phyloP scores from a whole-genome alignment of 2,888 invertebrate species.

The Ganaspis brasiliensis region DNA sequence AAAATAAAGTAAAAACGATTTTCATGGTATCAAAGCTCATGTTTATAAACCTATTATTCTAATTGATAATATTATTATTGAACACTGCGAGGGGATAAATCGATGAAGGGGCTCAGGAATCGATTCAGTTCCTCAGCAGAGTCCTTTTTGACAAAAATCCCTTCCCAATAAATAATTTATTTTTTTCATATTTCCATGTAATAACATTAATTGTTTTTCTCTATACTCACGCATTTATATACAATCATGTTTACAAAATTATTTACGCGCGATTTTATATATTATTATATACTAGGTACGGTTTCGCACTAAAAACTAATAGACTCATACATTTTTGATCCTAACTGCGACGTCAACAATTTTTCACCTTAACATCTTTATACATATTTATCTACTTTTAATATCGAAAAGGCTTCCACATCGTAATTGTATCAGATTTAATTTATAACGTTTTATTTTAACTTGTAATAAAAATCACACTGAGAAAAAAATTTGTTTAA shows the following conservation, averaged over 20 bases:
- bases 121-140: not conserved
- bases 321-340: conserved; percentile 13
- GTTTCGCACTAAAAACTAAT: conserved; percentile 4
- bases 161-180: not conserved
- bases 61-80: not conserved
- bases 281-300: not conserved
- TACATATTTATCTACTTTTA: not conserved
- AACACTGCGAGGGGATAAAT: conserved; percentile 7
- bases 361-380: not conserved
- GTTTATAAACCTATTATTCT: not conserved
- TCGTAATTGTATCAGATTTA: not conserved
- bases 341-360: conserved; percentile 7
- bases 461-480: not conserved
- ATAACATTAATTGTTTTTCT: not conserved
- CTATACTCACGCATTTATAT: conserved; percentile 18
- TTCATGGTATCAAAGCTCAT: not conserved
- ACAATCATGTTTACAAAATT: conserved; percentile 4
- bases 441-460: not conserved
- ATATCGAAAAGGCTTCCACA: conserved; percentile 7
- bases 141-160: not conserved
- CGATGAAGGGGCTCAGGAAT: conserved; percentile 10
- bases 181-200: not conserved
- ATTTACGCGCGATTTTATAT: not conserved
- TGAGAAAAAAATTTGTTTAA: too few relatives aligned
- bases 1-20: not conserved